Percentiles rank a stretch among this genome's conserved stretches.
Evolutionary conservation across 2,888 invertebrate species (phyloP).

Genomic region (Hedychridium roseum): DNA sequence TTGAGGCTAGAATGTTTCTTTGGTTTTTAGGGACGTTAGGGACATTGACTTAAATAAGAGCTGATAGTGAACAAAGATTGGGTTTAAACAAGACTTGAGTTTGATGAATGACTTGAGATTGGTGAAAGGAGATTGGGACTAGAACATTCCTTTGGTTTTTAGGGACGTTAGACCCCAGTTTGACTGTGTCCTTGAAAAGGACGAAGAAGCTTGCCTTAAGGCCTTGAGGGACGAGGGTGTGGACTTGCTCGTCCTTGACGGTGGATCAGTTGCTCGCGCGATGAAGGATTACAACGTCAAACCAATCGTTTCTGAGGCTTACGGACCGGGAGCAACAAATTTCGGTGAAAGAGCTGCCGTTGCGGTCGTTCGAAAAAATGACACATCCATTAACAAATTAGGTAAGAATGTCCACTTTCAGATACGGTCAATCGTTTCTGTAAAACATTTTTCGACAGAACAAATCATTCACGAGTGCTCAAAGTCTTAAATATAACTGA

Average conservation of each 20-base stretch:
- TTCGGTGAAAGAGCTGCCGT: slow-evolving; percentile 67
- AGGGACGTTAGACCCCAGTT: slow-evolving; percentile 81
- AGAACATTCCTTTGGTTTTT: no score
- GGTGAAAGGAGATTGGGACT: no score
- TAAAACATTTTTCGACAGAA: no score
- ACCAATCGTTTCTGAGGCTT: slow-evolving; percentile 74
- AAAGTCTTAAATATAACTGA: no score
- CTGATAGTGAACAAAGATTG: no score
- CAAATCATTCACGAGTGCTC: no score
- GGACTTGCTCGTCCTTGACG: slow-evolving; percentile 76
- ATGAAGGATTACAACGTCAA: slow-evolving; percentile 68
- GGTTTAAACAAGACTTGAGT: no score
- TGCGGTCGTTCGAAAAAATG: slow-evolving; percentile 73
- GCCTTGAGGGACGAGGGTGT: slow-evolving; percentile 74
- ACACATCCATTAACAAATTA: slow-evolving; percentile 67
- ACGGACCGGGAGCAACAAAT: slow-evolving; percentile 68
- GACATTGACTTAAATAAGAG: no score
- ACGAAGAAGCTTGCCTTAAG: slow-evolving; percentile 73
- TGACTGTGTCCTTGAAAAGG: slow-evolving; percentile 75
- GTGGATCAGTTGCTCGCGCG: slow-evolving; percentile 67
- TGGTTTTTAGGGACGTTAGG: no score
- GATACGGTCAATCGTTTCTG: no score
- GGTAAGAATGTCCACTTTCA: slow-evolving; percentile 33
- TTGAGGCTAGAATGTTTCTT: no score
- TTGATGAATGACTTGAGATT: no score